Evolutionary conservation across 2,888 invertebrate species (phyloP).

Genomic region (Tenodera sinensis): DNA sequence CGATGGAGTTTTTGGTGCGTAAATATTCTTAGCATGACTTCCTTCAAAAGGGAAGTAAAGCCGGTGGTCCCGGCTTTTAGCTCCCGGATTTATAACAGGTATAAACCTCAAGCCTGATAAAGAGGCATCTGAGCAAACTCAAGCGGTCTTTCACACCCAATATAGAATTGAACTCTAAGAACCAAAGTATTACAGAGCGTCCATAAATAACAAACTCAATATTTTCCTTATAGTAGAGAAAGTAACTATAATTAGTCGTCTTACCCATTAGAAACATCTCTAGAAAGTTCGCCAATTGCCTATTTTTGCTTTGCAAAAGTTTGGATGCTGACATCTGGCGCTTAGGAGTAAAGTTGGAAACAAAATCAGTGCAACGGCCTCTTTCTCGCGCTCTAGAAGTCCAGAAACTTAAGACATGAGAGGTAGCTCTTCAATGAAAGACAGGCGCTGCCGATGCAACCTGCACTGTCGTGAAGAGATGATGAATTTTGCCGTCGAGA

Average conservation of each 20-base stretch:
- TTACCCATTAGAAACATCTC: neutral
- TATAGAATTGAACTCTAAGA: too few relatives aligned
- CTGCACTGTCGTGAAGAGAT: neutral
- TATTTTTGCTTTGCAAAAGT: neutral
- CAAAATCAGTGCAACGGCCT: neutral
- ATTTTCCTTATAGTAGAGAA: too few relatives aligned
- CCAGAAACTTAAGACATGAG: neutral
- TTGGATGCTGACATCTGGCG: neutral
- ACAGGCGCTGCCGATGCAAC: neutral
- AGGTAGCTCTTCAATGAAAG: neutral
- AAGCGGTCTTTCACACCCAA: too few relatives aligned
- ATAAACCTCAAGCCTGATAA: too few relatives aligned
- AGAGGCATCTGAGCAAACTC: too few relatives aligned
- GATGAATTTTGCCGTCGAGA: neutral
- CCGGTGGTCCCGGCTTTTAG: too few relatives aligned
- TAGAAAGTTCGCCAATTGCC: neutral
- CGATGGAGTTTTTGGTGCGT: too few relatives aligned
- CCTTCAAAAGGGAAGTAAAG: too few relatives aligned
- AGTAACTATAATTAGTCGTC: neutral
- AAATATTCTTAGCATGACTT: too few relatives aligned
- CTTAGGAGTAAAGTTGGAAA: neutral
- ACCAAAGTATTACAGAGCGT: too few relatives aligned
- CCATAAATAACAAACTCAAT: too few relatives aligned
- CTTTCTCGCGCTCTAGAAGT: neutral
- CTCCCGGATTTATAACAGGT: too few relatives aligned